Conservation (phyloP, 1,140 invertebrate species). For the Drosophila saltans region DNA sequence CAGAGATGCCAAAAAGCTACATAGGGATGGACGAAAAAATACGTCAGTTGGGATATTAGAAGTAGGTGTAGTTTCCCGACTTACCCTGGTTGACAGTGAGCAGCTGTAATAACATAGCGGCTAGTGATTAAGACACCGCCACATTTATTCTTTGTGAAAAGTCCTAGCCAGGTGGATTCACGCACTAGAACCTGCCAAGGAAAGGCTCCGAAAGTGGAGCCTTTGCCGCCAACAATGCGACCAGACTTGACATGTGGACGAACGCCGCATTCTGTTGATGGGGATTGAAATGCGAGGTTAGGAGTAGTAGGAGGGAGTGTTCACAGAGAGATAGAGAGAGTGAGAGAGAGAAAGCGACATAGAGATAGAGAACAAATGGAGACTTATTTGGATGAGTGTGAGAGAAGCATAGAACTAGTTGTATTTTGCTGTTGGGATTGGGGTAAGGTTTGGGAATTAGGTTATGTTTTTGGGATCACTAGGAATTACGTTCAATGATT, state of each 20-base stretch:
- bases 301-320: slow-evolving; percentile 83
- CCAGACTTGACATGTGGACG: slow-evolving; percentile 91
- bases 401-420: slow-evolving; percentile 39
- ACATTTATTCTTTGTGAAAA: slow-evolving; percentile 98
- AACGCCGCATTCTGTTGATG: slow-evolving; percentile 92
- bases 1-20: slow-evolving; percentile 93
- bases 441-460: slow-evolving; percentile 20
- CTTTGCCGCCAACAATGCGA: slow-evolving; percentile 95
- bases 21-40: background rate
- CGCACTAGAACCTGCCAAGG: slow-evolving; percentile 96
- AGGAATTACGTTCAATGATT: slow-evolving; percentile 39
- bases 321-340: slow-evolving; percentile 52
- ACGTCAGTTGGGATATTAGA: background rate
- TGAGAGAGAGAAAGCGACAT: slow-evolving; percentile 20
- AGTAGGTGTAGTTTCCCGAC: slow-evolving; percentile 42
- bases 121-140: slow-evolving; percentile 95
- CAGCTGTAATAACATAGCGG: slow-evolving; percentile 94
- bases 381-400: slow-evolving; percentile 18
- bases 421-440: slow-evolving; percentile 34
- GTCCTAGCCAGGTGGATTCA: slow-evolving; percentile 95
- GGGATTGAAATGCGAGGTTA: slow-evolving; percentile 83
- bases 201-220: slow-evolving; percentile 93
- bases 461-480: background rate
- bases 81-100: slow-evolving; percentile 97
- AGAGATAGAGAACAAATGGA: slow-evolving; percentile 10